A percentile compares a stretch with the other conserved stretches of the same genome.
These are phyloP conservation scores for Eristalinus aeneus DNA, from an alignment of 2,888 invertebrate genomes.

Conservation along the genomic window DNA sequence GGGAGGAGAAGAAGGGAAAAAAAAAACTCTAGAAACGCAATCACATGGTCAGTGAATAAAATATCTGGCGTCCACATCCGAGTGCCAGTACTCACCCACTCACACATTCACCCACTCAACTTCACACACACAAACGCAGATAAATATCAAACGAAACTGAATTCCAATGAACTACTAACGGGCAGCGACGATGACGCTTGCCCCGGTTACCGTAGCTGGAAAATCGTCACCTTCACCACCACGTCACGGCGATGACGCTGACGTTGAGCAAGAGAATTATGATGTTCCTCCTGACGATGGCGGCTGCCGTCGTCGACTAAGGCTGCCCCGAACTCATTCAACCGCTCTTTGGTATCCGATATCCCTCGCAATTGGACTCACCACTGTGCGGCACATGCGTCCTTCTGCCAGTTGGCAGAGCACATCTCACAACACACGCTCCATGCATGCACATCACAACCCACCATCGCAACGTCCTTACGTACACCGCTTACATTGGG, in stretches of 20 bases:
- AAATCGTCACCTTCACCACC: conserved; percentile 33
- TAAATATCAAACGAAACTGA: no score
- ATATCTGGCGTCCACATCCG: conserved; percentile 41
- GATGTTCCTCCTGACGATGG: conserved; percentile 6
- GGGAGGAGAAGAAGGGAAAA: neutral
- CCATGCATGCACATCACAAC: conserved; percentile 34
- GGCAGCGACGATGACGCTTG: conserved; percentile 3
- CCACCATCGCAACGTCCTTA: conserved; percentile 21
- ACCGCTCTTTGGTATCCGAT: conserved; percentile 46
- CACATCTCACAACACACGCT: conserved; percentile 54
- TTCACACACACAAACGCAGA: conserved; percentile 19
- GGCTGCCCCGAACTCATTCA: conserved; percentile 28
- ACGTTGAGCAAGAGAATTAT: conserved; percentile 2
- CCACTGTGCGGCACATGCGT: conserved; percentile 63
- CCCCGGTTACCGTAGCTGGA: neutral
- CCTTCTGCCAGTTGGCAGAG: conserved; percentile 34
- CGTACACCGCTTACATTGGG: conserved; percentile 18
- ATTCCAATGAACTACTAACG: conserved; percentile 50
- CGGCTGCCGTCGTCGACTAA: conserved; percentile 12
- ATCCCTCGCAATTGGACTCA: conserved; percentile 27
- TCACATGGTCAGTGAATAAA: conserved; percentile 69
- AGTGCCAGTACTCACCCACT: neutral
- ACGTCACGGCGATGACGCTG: conserved; percentile 2
- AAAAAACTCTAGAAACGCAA: conserved; percentile 43
- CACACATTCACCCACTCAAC: conserved; percentile 40